Evolutionary conservation across 2,113 vertebrate genomes (phyloP).

Genomic region (Albula glossodonta): DNA sequence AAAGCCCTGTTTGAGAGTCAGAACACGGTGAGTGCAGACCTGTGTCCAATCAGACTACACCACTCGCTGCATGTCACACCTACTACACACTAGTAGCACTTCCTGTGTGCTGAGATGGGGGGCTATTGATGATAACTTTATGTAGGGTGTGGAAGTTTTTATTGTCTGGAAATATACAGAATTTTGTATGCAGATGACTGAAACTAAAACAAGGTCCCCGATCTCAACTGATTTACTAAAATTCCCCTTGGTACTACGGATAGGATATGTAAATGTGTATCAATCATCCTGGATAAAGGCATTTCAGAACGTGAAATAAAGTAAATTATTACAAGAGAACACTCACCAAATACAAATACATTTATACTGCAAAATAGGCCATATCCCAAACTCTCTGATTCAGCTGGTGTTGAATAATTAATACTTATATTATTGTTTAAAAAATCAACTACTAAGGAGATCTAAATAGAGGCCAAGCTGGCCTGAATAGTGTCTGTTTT

Average conservation of each 20-base stretch:
- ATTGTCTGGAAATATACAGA: background rate
- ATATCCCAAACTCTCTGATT: background rate
- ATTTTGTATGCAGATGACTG: background rate
- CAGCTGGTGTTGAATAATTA: background rate
- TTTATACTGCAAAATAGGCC: background rate
- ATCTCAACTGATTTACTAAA: background rate
- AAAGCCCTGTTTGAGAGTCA: constrained; percentile 86
- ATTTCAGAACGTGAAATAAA: background rate
- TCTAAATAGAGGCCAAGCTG: background rate
- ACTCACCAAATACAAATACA: background rate
- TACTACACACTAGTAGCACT: background rate
- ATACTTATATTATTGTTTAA: background rate
- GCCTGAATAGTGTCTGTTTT: background rate
- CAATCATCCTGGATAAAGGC: background rate
- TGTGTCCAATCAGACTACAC: background rate
- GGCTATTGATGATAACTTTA: background rate
- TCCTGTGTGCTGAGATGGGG: background rate
- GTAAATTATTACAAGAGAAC: background rate
- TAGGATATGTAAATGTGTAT: background rate
- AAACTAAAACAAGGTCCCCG: background rate
- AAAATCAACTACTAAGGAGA: background rate
- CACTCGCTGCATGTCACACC: background rate
- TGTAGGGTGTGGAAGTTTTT: background rate
- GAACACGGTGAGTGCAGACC: constrained; percentile 72
- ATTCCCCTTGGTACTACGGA: background rate